Percentiles rank a stretch among this genome's conserved stretches.
Evolutionary conservation across 2,113 vertebrate species (phyloP).

Genomic region (Proteles cristata): DNA sequence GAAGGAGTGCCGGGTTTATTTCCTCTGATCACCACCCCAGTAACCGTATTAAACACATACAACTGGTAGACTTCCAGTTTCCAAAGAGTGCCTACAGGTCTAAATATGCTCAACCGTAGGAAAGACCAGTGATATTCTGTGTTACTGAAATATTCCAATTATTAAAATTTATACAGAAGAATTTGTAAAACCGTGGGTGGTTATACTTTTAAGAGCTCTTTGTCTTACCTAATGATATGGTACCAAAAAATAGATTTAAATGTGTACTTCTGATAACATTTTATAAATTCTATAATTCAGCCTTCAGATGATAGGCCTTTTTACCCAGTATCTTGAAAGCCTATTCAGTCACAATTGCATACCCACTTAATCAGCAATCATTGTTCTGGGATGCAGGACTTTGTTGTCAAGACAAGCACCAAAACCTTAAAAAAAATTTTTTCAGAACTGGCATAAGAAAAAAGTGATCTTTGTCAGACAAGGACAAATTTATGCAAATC

Average conservation of each 20-base stretch:
- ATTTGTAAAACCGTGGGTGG: slow-evolving; percentile 66
- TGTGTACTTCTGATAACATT: slow-evolving; percentile 69
- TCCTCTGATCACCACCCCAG: slow-evolving; percentile 20
- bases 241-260: slow-evolving; percentile 71
- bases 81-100: slow-evolving; percentile 45
- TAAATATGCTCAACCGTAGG: slow-evolving; percentile 55
- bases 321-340: slow-evolving; percentile 73
- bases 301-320: slow-evolving; percentile 82
- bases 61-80: slow-evolving; percentile 14
- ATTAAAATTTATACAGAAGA: slow-evolving; percentile 72
- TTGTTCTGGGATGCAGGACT: slow-evolving; percentile 87
- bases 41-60: slow-evolving; percentile 43
- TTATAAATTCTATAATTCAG: slow-evolving; percentile 85
- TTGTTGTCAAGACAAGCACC: slow-evolving; percentile 87
- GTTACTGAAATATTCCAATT: slow-evolving; percentile 68
- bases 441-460: slow-evolving; percentile 87
- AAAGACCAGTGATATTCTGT: slow-evolving; percentile 68
- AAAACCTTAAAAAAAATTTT: slow-evolving; percentile 84
- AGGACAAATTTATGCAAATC: slow-evolving; percentile 92
- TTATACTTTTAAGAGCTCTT: slow-evolving; percentile 73
- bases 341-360: slow-evolving; percentile 82
- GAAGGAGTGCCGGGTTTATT: slow-evolving; percentile 37
- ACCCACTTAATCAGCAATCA: slow-evolving; percentile 89
- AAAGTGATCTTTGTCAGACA: slow-evolving; percentile 89
- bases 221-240: slow-evolving; percentile 81